Percentiles rank a stretch among this genome's conserved stretches.
phyloP scores from a whole-genome alignment of 2,797 vertebrate genomes.

The Miichthys miiuy region DNA sequence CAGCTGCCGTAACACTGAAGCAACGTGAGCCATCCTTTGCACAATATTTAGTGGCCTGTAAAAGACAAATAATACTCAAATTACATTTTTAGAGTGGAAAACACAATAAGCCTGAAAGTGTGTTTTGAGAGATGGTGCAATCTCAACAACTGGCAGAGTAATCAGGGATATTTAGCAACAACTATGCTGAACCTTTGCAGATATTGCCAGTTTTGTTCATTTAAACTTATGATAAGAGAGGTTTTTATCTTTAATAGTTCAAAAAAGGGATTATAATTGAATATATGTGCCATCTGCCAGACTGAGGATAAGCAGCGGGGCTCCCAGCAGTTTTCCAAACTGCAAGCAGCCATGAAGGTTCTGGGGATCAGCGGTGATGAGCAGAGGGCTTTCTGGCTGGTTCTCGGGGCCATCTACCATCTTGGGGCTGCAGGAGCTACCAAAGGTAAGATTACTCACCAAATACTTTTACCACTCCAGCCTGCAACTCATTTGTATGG shows the following conservation, averaged over 20 bases:
- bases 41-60: background rate
- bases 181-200: background rate
- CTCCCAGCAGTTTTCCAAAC: conserved; percentile 93
- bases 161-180: conserved; percentile 8
- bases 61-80: background rate
- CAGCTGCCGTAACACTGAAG: background rate
- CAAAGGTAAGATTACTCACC: conserved; percentile 87
- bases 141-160: background rate
- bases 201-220: background rate
- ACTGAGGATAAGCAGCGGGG: conserved; percentile 95
- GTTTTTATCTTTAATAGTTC: background rate
- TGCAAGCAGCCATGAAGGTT: conserved; percentile 96
- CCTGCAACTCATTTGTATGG: background rate
- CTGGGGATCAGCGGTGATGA: conserved; percentile 92
- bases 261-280: conserved; percentile 10
- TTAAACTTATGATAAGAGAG: background rate
- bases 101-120: background rate
- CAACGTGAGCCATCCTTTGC: background rate
- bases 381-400: conserved; percentile 94
- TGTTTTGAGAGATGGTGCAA: background rate
- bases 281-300: conserved; percentile 74
- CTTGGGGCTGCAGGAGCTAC: conserved; percentile 96
- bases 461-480: background rate
- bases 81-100: background rate
- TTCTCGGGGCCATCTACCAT: conserved; percentile 95